A percentile compares a stretch with the other conserved stretches of the same genome.
phyloP scores from a whole-genome alignment of 2,113 vertebrate genomes.

The Gorsachius goisagi region DNA sequence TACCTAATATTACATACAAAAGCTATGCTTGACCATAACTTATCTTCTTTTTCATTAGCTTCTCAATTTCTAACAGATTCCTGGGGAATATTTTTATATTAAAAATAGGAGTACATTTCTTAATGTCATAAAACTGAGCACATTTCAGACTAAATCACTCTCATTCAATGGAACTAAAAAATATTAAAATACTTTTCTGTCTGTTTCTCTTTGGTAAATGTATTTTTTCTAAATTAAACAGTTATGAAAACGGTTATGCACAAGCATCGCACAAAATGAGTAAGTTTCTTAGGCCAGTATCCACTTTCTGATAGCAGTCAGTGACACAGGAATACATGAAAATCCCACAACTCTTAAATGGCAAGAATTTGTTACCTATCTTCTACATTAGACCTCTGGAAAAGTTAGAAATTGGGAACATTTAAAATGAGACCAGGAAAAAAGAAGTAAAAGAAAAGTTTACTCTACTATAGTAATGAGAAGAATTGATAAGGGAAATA shows the following conservation, averaged over 20 bases:
- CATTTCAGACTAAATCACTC: background rate
- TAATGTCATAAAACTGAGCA: background rate
- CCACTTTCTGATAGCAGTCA: background rate
- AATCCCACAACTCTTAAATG: background rate
- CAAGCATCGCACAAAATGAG: background rate
- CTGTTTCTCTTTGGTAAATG: background rate
- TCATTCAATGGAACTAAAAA: background rate
- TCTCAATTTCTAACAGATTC: background rate
- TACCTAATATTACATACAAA: background rate
- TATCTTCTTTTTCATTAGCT: background rate
- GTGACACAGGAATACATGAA: background rate
- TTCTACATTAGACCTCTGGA: background rate
- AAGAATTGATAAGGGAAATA: background rate
- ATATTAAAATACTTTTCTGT: background rate
- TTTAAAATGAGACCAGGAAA: background rate
- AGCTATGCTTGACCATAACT: background rate
- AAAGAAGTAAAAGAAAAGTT: background rate
- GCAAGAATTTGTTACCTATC: background rate
- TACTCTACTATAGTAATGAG: background rate
- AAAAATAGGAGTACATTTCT: background rate
- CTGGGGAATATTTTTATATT: background rate
- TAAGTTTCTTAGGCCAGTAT: background rate
- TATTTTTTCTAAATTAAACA: background rate
- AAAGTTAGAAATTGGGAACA: background rate
- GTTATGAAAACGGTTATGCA: background rate